Conservation (phyloP, 2,797 vertebrate genomes). For the Trachops cirrhosus region DNA sequence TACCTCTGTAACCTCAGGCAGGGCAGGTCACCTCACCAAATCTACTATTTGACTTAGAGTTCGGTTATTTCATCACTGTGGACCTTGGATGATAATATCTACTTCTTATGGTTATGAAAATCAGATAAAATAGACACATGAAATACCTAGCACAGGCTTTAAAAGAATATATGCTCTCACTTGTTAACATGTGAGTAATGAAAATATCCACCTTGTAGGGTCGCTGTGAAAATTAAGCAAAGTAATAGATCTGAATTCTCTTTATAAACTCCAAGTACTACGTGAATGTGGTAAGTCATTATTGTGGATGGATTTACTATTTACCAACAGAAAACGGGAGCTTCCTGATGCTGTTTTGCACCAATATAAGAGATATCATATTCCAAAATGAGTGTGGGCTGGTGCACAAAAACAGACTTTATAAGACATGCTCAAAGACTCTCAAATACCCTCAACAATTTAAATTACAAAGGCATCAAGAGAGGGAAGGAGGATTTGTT, state of each 20-base stretch:
- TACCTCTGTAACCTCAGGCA: not conserved
- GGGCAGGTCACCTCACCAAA: not conserved
- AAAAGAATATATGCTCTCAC: not conserved
- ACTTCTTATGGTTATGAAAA: not conserved
- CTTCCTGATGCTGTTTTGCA: not conserved
- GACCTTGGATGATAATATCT: not conserved
- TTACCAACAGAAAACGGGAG: not conserved
- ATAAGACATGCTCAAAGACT: not conserved
- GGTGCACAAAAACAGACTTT: not conserved
- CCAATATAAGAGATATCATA: not conserved
- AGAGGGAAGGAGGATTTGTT: not conserved
- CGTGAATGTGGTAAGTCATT: conserved; percentile 1
- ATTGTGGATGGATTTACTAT: conserved; percentile 23
- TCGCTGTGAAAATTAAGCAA: not conserved
- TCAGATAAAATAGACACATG: not conserved
- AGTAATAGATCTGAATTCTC: not conserved
- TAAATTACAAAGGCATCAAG: conserved; percentile 17
- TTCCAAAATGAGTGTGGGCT: not conserved
- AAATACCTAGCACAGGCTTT: not conserved
- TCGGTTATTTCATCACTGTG: not conserved
- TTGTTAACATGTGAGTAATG: not conserved
- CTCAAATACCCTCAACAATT: not conserved
- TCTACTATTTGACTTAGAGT: not conserved
- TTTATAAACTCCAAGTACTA: not conserved
- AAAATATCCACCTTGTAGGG: not conserved